Evolutionary conservation across 2,888 invertebrate species (phyloP), one percentile per base, ranked within the genome.

Genomic region (Netelia melanura): DNA sequence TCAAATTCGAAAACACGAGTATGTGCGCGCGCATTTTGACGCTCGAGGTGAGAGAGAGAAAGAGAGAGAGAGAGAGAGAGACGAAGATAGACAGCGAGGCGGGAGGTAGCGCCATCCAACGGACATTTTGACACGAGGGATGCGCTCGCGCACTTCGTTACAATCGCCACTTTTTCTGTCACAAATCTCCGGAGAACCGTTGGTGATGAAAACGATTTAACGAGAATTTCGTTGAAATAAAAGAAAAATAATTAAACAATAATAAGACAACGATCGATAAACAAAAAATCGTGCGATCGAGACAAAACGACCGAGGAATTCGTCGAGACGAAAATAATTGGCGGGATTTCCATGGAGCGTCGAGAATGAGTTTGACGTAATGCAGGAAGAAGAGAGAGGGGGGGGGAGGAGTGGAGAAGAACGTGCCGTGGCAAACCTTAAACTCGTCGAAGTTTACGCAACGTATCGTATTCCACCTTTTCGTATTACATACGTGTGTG

Each of bases 1-100:
- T 89, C 90, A 89, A 89, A 89, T 89, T 88, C 89, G 86, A 89
- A 88, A 82, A 87, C 44, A 74, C 23, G 75, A 85, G 68, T 68
- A 68, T 75, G 52, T 43, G 75, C 65, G 76, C 81, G 58, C 78
- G 84, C 71, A 43, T 58, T 56, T 48, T 78, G 75, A 75, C 71
- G 71, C 58, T 70, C 56, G 70, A n/a, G 52, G 11, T 56, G 23
- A 48, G 54, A 21, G 52, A 56, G 25, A 68, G 3, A 17, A 54
- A 48, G 54, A 21, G 52, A 56, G 25, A 68, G 3, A 17, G 61
- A 52, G 30, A 77, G 61, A 75, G 58, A 70, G 80, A 86, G 56
- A 17, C 0, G 17, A 17, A 17, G 17, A 17, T 17, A 17, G 17
- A 17, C 17, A 17, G 17, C 17, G 17, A 25, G 76, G 70, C 78